Base-by-base conservation (phyloP, 2,113 vertebrate genomes). In the Pelusios castaneus region DNA sequence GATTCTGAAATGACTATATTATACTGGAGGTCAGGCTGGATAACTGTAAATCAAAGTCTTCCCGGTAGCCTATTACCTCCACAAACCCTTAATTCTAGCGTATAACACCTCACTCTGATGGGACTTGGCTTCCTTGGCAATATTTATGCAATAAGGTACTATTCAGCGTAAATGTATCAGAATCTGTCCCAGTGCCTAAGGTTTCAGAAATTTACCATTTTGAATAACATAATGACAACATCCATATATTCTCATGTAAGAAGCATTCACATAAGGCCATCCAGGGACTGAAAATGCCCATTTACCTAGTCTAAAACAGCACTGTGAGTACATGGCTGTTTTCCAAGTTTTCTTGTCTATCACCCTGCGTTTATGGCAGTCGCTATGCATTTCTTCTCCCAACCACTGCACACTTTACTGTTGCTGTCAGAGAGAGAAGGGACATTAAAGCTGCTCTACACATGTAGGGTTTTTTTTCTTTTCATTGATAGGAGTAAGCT, bases 111-210 rank as follows among this genome's bases (percentile, higher is more conserved):
- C 13, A 9, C 75, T 84, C 43, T 29, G 14, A 24, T 17, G 0
- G 6, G 22, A 21, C 87, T 89, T 78, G 45, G 0, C 49, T 43
- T 3, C 34, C 5, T 75, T 2, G 0, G 0, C 14, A 29, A 45
- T 1, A 0, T 34, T 86, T 38, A 10, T 17, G 1, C 56, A 45
- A 14, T 8, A 4, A 3, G 0, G 1, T 1, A 4, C 22, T 84
- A 14, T 43, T 80, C 12, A 60, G 14, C 2, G 13, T n/a, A n/a
- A 25, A 38, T 47, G 89, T 67, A n/a, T 17, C 85, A 41, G 14
- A 13, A 1, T 1, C 0, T 45, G 1, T 0, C 0, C 4, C 27
- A 22, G 0, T 1, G 0, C 19, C 4, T 21, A 43, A 2, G 1
- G 3, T n/a, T 21, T 79, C 55, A n/a, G 75, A 58, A 14, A 0